A percentile compares a stretch with the other conserved stretches of the same genome.
These are phyloP conservation scores for Cydia strobilella DNA, from an alignment of 1,140 invertebrate species.

Conservation along the genomic window DNA sequence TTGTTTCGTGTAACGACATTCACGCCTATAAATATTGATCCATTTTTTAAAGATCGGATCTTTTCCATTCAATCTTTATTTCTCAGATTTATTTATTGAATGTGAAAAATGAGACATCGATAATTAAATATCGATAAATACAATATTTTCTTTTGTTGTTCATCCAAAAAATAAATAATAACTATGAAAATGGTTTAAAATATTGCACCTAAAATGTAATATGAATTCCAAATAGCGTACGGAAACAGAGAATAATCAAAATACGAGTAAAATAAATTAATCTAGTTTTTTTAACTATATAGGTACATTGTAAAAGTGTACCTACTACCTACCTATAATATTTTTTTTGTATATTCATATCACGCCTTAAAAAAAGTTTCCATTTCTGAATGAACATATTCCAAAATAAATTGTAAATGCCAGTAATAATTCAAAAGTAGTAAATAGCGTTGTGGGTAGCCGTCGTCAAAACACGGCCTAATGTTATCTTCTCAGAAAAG, in stretches of 20 bases:
- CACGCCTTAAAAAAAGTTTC: neutral
- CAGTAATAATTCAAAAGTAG: conserved; percentile 36
- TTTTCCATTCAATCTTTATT: neutral
- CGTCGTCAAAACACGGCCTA: conserved; percentile 44
- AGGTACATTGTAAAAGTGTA: too few relatives aligned
- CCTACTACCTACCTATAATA: too few relatives aligned
- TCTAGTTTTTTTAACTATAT: too few relatives aligned
- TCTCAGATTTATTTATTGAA: too few relatives aligned
- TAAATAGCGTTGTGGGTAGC: conserved; percentile 42
- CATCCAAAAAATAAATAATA: too few relatives aligned
- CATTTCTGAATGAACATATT: neutral
- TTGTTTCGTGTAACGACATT: conserved; percentile 19
- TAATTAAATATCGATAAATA: too few relatives aligned
- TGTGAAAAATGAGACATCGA: neutral
- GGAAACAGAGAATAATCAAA: too few relatives aligned
- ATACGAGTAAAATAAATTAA: too few relatives aligned
- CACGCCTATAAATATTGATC: conserved; percentile 13
- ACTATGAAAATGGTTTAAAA: too few relatives aligned
- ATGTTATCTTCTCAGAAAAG: conserved; percentile 36
- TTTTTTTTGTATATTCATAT: neutral
- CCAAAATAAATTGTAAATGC: neutral
- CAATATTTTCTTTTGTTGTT: too few relatives aligned
- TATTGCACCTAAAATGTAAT: too few relatives aligned
- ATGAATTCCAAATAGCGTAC: too few relatives aligned
- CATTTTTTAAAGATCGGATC: conserved; percentile 1